Base-by-base conservation (phyloP, 2,113 vertebrate species). In the Mus pahari region DNA sequence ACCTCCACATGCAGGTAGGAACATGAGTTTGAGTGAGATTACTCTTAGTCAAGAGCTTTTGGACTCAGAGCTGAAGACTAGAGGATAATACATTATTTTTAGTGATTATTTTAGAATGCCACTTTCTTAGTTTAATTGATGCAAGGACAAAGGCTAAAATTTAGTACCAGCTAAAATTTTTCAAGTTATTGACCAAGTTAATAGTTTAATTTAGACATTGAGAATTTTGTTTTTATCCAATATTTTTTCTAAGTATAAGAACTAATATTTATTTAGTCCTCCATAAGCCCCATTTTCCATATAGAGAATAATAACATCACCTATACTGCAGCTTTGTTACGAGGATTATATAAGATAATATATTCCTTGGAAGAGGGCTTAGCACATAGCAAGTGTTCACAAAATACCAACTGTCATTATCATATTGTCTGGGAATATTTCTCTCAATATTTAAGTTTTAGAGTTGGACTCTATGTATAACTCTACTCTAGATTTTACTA, bases 31-130 rank as follows among this genome's bases (percentile, higher is more conserved):
- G 33, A 78, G 33, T 82, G 75, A 64, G 33, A 22, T 60, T 66
- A 74, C 58, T 77, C n/a, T 66, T 91, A 53, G 13, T 74, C 36
- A 96, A 95, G 58, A 70, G 3, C 28, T 36, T 91, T 62, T 95
- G 36, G 84, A 96, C 89, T 36, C 28, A 79, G 55, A 60, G 45
- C 28, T 84, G 26, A 95, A 45, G 20, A 78, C 1, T 64, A 24
- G 62, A 11, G 7, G 26, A 84, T 39, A 81, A 74, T 68, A 22
- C 95, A 73, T 50, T 89, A 73, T 78, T 78, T 64, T 84, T 50
- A 68, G 82, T 24, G 70, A 20, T 58, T 91, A 68, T 26, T 70
- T 70, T 91, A 53, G 33, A 64, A 24, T 71, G n/a, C 58, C 5
- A 58, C 10, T 79, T 92, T 75, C 22, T 26, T 26, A 48, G 73